A percentile compares a stretch with the other conserved stretches of the same genome.
Conservation (phyloP, 2,888 invertebrate species). For the Orchesella flavescens region DNA sequence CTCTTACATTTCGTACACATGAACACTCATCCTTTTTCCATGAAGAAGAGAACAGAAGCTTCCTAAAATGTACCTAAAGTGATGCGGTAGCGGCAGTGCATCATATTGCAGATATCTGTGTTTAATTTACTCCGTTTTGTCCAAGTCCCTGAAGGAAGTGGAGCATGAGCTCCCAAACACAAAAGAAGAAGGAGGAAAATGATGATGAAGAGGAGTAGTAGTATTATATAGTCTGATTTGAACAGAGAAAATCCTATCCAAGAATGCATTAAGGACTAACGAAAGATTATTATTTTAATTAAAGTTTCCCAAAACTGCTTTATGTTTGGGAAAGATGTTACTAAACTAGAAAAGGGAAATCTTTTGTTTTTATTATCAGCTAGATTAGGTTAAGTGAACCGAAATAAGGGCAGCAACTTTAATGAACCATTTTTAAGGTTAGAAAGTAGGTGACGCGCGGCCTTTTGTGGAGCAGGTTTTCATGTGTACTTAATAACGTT, state of each 20-base stretch:
- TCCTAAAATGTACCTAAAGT: background rate
- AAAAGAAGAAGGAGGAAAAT: background rate
- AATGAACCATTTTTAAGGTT: slow-evolving; percentile 11
- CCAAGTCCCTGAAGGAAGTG: background rate
- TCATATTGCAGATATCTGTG: slow-evolving; percentile 51
- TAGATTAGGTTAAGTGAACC: slow-evolving; percentile 11
- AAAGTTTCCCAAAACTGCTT: slow-evolving; percentile 28
- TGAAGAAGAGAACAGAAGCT: background rate
- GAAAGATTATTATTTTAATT: slow-evolving; percentile 35
- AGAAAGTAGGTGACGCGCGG: slow-evolving; percentile 8
- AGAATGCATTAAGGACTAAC: slow-evolving; percentile 1
- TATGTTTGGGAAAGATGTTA: background rate
- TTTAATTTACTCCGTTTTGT: slow-evolving; percentile 46
- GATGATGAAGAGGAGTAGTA: slow-evolving; percentile 11
- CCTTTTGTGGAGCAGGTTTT: background rate
- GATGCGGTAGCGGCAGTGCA: slow-evolving; percentile 18
- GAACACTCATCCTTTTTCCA: background rate
- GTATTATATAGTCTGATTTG: background rate
- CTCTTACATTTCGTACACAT: background rate
- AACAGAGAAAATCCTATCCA: background rate
- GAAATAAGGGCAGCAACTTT: background rate
- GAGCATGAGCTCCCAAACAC: background rate
- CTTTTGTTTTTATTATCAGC: slow-evolving; percentile 5
- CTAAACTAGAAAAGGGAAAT: background rate
- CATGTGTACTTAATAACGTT: no score